Evolutionary conservation across 2,888 invertebrate genomes (phyloP), one percentile per base, ranked within the genome.

Genomic region (Allolobophora icterica): DNA sequence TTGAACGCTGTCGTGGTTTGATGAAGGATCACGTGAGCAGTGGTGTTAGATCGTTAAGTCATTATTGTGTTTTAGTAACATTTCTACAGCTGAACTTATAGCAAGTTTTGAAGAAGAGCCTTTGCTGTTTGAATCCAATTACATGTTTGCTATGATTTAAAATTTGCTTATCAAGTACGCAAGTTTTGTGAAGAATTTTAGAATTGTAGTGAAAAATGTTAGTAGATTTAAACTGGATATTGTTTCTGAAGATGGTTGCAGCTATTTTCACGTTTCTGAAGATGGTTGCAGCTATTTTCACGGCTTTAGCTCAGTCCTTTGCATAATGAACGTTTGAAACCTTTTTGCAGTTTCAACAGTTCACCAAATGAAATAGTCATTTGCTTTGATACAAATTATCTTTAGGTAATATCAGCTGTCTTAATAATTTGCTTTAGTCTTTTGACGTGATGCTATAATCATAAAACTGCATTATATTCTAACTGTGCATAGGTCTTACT

Each of bases 131-230:
- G 30, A 71, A 71, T 30, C 6, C 71, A 71, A 71, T 71, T 71
- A 71, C n/a, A n/a, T 71, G 71, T 71, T 30, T 71, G 71, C 71
- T 87, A 87, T 87, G 87, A 15, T 87, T 87, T 38, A 87, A 87
- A 35, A 17, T 24, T 34, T 21, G 30, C 34, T 35, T 11, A 17
- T 38, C 87, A 87, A 34, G 5, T 87, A 35, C 11, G 34, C 35
- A 87, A 34, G 38, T 87, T 87, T 87, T 87, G 21, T 87, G 34
- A 87, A 35, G 34, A 38, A 34, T 87, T 35, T 87, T 87, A 87
- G 87, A 35, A 15, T 35, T 34, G 8, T 33, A 35, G 21, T 87
- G 35, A 34, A 35, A 21, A n/a, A 34, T 21, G 4, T 87, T 33
- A 35, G 24, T 21, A 87, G 34, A 24, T 34, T 34, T 87, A 17